Conservation (phyloP, 2,888 invertebrate genomes). For the Scotopteryx bipunctaria region DNA sequence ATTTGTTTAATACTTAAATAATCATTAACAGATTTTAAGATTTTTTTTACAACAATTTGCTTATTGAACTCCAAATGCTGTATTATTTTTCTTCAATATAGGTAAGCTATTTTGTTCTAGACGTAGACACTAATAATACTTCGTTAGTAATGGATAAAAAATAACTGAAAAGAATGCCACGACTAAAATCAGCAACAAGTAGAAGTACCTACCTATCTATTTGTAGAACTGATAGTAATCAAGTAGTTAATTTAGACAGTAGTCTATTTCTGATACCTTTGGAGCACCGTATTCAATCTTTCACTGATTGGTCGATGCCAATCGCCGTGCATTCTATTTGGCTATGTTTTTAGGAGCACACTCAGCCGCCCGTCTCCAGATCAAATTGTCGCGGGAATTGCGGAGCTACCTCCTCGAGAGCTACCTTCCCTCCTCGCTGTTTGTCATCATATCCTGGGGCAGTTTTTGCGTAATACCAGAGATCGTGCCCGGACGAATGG, state of each 20-base stretch:
- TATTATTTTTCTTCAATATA: too few species aligned
- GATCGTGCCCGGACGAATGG: constrained; percentile 86
- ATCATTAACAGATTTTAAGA: neutral
- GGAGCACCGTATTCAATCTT: neutral
- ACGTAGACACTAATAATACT: too few species aligned
- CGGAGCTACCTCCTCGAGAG: constrained; percentile 85
- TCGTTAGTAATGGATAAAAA: too few species aligned
- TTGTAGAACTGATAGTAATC: too few species aligned
- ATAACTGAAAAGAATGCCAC: too few species aligned
- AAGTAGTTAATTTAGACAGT: too few species aligned
- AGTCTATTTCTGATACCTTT: too few species aligned
- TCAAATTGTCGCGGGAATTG: constrained; percentile 84
- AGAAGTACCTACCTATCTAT: too few species aligned
- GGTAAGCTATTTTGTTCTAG: too few species aligned
- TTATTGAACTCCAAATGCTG: too few species aligned
- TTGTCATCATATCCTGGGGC: constrained; percentile 87
- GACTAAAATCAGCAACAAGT: too few species aligned
- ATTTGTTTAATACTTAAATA: neutral
- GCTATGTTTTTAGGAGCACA: constrained; percentile 77
- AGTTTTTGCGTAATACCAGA: constrained; percentile 86
- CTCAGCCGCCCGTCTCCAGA: constrained; percentile 84
- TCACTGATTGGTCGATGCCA: constrained; percentile 1
- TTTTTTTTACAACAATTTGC: too few species aligned
- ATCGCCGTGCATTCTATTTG: constrained; percentile 12
- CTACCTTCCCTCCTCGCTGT: constrained; percentile 85